Percentiles rank a stretch among this genome's conserved stretches.
phyloP scores from a whole-genome alignment of 2,797 vertebrate species.

The Odontamblyopus lacepedii region DNA sequence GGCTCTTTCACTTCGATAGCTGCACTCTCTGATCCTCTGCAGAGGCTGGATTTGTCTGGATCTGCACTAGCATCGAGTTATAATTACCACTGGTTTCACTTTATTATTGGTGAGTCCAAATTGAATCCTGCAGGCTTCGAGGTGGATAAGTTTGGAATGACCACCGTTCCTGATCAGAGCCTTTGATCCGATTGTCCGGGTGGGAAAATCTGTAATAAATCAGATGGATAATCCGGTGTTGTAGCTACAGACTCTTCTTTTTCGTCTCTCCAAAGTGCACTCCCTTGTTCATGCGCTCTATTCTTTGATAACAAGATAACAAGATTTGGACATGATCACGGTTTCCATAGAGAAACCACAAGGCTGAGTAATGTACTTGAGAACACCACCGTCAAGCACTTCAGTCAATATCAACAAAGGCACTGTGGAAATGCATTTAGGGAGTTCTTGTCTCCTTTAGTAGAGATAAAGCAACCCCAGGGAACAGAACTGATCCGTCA shows the following conservation, averaged over 20 bases:
- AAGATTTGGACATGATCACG: not conserved
- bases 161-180: constrained; percentile 48
- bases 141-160: constrained; percentile 31
- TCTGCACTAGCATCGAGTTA: constrained; percentile 14
- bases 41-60: constrained; percentile 11
- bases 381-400: not conserved
- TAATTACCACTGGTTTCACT: constrained; percentile 42
- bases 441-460: not conserved
- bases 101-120: constrained; percentile 30
- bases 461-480: not conserved
- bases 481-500: not conserved
- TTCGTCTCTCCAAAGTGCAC: not conserved
- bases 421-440: not conserved
- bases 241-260: constrained; percentile 21
- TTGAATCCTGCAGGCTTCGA: constrained; percentile 32
- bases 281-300: not conserved
- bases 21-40: constrained; percentile 1
- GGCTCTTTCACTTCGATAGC: not conserved
- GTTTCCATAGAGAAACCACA: not conserved
- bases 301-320: constrained; percentile 8
- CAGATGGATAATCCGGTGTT: constrained; percentile 48
- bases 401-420: constrained; percentile 8
- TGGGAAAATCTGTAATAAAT: constrained; percentile 57
- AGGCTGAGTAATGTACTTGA: not conserved
- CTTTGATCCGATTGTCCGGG: constrained; percentile 51